phyloP scores from a whole-genome alignment of 2,797 vertebrate genomes.

The Uromys caudimaculatus region DNA sequence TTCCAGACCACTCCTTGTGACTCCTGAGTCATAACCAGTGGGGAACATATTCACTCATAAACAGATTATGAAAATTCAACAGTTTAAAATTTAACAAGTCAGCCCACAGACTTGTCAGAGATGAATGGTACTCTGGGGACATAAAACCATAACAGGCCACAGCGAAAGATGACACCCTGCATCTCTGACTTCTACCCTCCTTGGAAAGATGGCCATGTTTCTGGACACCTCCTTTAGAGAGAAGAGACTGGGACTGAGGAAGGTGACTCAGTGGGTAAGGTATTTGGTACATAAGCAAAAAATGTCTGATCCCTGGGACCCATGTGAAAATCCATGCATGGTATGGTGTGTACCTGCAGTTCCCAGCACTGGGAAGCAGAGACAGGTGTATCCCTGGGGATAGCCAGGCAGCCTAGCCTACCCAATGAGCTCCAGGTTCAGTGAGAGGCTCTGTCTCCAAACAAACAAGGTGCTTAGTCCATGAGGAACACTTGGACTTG shows the following conservation, averaged over 20 bases:
- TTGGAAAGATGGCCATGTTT: neutral
- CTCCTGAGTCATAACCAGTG: constrained; percentile 82
- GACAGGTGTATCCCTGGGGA: neutral
- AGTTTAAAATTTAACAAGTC: constrained; percentile 83
- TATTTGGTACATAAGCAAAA: neutral
- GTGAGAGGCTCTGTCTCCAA: neutral
- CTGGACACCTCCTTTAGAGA: neutral
- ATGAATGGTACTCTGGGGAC: constrained; percentile 83
- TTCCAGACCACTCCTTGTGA: constrained; percentile 81
- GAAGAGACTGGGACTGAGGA: neutral
- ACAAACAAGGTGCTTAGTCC: neutral
- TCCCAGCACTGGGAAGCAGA: neutral
- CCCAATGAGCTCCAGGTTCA: neutral
- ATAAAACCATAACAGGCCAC: constrained; percentile 81
- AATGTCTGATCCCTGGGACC: neutral
- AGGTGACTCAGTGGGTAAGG: neutral
- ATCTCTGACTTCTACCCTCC: constrained; percentile 56
- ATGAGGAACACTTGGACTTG: neutral
- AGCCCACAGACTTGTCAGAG: constrained; percentile 84
- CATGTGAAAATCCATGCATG: neutral
- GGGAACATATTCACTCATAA: constrained; percentile 83
- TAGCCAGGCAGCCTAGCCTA: neutral
- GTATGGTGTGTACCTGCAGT: neutral
- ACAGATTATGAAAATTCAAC: constrained; percentile 84
- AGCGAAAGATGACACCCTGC: neutral